Evolutionary conservation across 2,797 vertebrate species (phyloP).

Genomic region (Cirrhinus molitorella): DNA sequence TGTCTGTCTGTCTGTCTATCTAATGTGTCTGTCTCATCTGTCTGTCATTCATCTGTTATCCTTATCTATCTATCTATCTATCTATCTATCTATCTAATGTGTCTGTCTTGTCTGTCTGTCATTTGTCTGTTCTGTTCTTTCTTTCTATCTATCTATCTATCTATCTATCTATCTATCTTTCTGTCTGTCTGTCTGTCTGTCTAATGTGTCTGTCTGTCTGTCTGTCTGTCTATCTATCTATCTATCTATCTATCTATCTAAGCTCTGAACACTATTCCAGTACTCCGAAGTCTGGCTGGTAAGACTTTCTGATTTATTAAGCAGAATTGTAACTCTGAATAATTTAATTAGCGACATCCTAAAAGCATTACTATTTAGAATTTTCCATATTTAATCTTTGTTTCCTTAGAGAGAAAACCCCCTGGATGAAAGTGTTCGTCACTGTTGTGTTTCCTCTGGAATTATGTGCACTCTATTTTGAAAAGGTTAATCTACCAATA

Average conservation of each 20-base stretch:
- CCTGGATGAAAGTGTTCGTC: neutral
- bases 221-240: neutral
- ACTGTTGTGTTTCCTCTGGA: constrained; percentile 18
- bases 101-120: neutral
- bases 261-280: neutral
- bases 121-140: no score
- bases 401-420: neutral
- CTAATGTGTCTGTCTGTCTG: neutral
- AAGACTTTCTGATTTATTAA: neutral
- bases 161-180: neutral
- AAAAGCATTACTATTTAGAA: neutral
- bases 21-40: neutral
- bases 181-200: neutral
- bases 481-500: constrained; percentile 57
- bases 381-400: neutral
- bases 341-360: constrained; percentile 7
- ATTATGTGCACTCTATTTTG: constrained; percentile 35
- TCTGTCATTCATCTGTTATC: neutral
- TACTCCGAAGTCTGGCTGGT: neutral
- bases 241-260: neutral
- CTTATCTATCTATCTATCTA: neutral
- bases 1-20: neutral
- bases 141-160: neutral
- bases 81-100: neutral
- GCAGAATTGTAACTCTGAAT: neutral